phyloP scores from a whole-genome alignment of 2,113 vertebrate species.

The Turdus rufiventris region DNA sequence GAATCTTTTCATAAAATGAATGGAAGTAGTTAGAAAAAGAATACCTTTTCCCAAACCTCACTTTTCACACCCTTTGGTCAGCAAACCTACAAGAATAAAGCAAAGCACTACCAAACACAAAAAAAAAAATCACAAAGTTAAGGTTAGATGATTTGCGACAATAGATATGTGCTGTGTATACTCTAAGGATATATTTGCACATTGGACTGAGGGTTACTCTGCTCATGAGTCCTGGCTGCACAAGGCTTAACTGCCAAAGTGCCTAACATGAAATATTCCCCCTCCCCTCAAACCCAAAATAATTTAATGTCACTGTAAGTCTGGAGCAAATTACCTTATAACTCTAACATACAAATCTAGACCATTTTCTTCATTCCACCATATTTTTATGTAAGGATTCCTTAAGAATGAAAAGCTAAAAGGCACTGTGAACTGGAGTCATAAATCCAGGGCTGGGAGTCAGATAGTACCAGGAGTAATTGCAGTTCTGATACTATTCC shows the following conservation, averaged over 20 bases:
- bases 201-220: neutral
- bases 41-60: neutral
- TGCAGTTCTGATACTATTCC: neutral
- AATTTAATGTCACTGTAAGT: neutral
- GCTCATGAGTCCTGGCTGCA: neutral
- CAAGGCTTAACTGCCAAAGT: neutral
- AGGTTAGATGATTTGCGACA: neutral
- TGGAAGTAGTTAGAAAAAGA: neutral
- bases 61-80: neutral
- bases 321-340: neutral
- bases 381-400: neutral
- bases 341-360: neutral
- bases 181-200: neutral
- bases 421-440: neutral
- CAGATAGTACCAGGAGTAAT: neutral
- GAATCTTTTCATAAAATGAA: neutral
- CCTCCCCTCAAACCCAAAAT: neutral
- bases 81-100: neutral
- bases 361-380: neutral
- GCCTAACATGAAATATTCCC: neutral
- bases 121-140: neutral
- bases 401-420: neutral
- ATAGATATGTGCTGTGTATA: neutral
- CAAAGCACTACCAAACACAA: neutral
- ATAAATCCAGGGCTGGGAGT: neutral